phyloP scores from a whole-genome alignment of 2,797 vertebrate species.

The Acanthornis magna region DNA sequence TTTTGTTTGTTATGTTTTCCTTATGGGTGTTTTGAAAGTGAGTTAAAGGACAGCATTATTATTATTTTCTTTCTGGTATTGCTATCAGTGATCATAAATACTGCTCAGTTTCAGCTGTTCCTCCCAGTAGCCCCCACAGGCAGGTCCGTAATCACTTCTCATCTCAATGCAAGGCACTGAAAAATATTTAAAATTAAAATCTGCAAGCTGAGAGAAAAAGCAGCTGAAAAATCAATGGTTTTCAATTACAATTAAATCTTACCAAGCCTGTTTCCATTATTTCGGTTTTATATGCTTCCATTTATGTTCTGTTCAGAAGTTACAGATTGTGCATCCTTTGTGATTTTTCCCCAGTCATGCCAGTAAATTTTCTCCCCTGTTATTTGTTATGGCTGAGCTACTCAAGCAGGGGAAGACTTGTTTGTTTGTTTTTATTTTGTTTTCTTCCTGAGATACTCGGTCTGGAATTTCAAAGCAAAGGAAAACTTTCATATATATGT shows the following conservation, averaged over 20 bases:
- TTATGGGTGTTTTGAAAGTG: neutral
- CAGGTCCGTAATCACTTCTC: neutral
- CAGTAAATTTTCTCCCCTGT: neutral
- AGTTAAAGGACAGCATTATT: neutral
- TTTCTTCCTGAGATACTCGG: neutral
- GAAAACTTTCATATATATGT: neutral
- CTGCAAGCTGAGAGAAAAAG: neutral
- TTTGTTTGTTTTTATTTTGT: neutral
- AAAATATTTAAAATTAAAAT: neutral
- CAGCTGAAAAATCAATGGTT: neutral
- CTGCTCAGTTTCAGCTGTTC: neutral
- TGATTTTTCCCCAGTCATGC: neutral
- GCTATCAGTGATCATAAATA: neutral
- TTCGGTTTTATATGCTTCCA: neutral
- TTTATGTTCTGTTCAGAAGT: neutral
- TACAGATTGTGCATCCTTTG: neutral
- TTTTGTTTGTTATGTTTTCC: neutral
- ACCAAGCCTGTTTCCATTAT: neutral
- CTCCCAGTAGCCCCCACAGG: neutral
- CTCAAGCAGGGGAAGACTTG: neutral
- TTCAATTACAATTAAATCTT: neutral
- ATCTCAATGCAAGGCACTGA: neutral
- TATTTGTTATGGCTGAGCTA: neutral
- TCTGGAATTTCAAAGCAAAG: slow-evolving; percentile 15
- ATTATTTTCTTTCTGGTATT: neutral